Evolutionary conservation across 2,797 vertebrate genomes (phyloP), one percentile per base, ranked within the genome.

Genomic region (Acanthurus tractus): DNA sequence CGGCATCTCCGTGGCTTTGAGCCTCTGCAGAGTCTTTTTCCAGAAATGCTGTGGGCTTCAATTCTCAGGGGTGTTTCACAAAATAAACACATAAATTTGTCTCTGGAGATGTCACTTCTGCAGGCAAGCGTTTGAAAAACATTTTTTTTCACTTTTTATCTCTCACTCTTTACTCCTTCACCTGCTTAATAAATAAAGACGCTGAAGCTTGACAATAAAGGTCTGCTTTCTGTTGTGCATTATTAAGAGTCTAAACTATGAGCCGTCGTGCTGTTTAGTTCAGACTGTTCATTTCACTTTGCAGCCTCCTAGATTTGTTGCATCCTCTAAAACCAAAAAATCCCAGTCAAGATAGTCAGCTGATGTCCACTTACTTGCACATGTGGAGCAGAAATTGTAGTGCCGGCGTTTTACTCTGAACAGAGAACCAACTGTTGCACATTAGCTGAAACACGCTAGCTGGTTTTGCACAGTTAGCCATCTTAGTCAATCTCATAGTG

Each of bases 21-120:
- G 63, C 34, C 13, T 73, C 63, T 61, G 55, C n/a, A 45, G 49
- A 38, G 57, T 58, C 44, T 29, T 29, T 69, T 70, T 66, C 69
- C 74, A 70, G 66, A 59, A 64, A 64, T 2, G 48, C 64, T 52
- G 53, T 55, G 64, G 74, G 63, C 72, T 81, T 62, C 7, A 38
- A 50, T 38, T 81, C 73, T 86, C 75, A 55, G 54, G 55, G 15
- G 75, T 23, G 46, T 75, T 61, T 59, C 50, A 25, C 44, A 70
- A 80, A 73, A 76, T 53, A 78, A 76, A 85, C 34, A 55, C 17
- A 14, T 11, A 38, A 42, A 22, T 70, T 58, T 42, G 53, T 61
- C 48, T 69, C 44, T 12, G 8, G 65, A 45, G 78, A 59, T 48
- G 61, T 74, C 8, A 48, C 68, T 46, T 67, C 70, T 78, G 67